Base-by-base conservation (phyloP, 1,140 invertebrate genomes). In the Marisa cornuarietis region DNA sequence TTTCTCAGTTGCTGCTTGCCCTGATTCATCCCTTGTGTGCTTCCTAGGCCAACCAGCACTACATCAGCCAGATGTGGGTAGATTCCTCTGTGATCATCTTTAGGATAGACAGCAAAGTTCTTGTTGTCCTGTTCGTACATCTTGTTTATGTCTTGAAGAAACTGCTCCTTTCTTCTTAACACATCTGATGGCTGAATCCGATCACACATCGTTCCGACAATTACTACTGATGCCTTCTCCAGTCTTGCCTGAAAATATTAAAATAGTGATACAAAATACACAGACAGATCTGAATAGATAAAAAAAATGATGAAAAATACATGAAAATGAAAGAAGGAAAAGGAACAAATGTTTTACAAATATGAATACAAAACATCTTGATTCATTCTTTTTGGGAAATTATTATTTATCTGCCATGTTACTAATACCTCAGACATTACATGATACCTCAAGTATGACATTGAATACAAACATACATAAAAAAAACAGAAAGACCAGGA, bases 151-250 rank as follows among this genome's bases (percentile, higher is more conserved):
- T 77, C 76, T 20, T 2, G 9, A 65, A 66, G 76, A 10, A 77
- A 77, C 63, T 77, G 76, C 18, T 69, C 14, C 0, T 68, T 65
- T 9, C 58, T 31, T 3, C 22, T 16, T 8, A 11, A 16, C 20
- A 54, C 42, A 11, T 77, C 76, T 4, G 49, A 31, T 22, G 26
- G 22, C 14, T 42, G 76, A n/a, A 79, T 69, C 58, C 81, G 83
- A 63, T 90, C 89, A 24, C 87, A 68, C 77, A 86, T 87, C 58
- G 89, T 88, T 0, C 85, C 88, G 9, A 88, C 86, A 14, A 90
- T 76, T 24, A 90, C 82, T 1, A 89, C 82, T 26, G 74, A 76
- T 13, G 85, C 85, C 73, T 83, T 81, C 20, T 82, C 83, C n/a
- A 84, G 84, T 75, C 83, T 83, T 1, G 87, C 85, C 89, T 90